Conservation (phyloP, 2,113 vertebrate genomes). For the Telmatochromis sp. region DNA sequence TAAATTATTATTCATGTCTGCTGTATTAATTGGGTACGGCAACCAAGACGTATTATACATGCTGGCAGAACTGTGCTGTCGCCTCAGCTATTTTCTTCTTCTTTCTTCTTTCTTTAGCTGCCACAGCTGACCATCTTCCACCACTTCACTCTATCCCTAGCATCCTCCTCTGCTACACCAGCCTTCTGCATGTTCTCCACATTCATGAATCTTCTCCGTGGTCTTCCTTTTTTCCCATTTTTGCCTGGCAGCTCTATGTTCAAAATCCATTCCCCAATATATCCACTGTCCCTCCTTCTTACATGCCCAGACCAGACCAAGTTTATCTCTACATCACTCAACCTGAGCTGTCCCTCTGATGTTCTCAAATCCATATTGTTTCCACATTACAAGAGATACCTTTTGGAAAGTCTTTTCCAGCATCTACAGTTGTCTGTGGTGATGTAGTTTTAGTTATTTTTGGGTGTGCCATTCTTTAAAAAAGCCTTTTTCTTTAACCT, state of each 20-base stretch:
- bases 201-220: not conserved
- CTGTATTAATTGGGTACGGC: not conserved
- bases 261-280: not conserved
- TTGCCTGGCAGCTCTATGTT: not conserved
- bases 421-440: not conserved
- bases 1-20: not conserved
- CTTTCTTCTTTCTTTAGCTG: not conserved
- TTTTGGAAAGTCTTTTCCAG: not conserved
- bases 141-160: not conserved
- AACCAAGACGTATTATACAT: not conserved
- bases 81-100: not conserved
- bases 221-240: accelerated
- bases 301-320: not conserved
- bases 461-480: accelerated
- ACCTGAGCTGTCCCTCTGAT: not conserved
- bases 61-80: not conserved
- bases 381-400: not conserved
- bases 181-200: not conserved
- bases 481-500: not conserved
- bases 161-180: not conserved
- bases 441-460: not conserved
- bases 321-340: not conserved
- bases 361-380: not conserved
- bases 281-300: not conserved
- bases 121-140: not conserved